Evolutionary conservation across 1,140 invertebrate species (phyloP), one percentile per base, ranked within the genome.

Genomic region (Hirudo medicinalis): DNA sequence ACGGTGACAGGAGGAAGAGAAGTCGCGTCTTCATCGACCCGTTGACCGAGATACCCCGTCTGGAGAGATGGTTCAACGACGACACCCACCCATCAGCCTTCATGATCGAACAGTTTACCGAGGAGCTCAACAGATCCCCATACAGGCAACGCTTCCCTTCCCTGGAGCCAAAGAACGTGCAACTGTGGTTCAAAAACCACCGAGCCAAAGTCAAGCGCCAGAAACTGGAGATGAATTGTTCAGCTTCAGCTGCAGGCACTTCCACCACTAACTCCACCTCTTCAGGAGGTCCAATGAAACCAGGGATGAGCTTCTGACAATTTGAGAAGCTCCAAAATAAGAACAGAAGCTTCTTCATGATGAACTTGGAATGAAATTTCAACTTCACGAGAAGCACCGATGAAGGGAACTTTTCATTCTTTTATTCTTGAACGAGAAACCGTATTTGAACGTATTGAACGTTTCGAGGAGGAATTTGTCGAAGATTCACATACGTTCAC

Each of bases 11-110:
- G 69, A 86, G 92, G 53, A 94, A 94, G 81, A 86, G 94, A 53
- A 97, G 96, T 81, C 87, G 95, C 73, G 97, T 94, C n/a, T 98
- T 98, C 80, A 98, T 98, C 76, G 95, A 98, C 83, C 95, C 94
- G 0, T 91, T 97, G 19, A 93, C 92, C 29, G 95, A 98, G 85
- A 94, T 98, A 66, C 94, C 94, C 6, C 87, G 92, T 75, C 84
- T 98, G 71, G 94, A 97, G 80, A 90, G 92, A 78, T 97, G 94
- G 94, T 97, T 97, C 79, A 87, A 88, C n/a, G 87, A 92, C 78
- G 96, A 97, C 83, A 97, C 94, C 36, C 94, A 97, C 83, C 94
- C 94, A 55, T 94, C 92, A 75, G 93, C 96, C 80, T 93, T 93
- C 84, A 85, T 96, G 71, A 97, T 98, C 76, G 86, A 96, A 69